These are phyloP conservation scores for Pegoplata infirma DNA, from an alignment of 2,888 invertebrate genomes.

Conservation along the genomic window DNA sequence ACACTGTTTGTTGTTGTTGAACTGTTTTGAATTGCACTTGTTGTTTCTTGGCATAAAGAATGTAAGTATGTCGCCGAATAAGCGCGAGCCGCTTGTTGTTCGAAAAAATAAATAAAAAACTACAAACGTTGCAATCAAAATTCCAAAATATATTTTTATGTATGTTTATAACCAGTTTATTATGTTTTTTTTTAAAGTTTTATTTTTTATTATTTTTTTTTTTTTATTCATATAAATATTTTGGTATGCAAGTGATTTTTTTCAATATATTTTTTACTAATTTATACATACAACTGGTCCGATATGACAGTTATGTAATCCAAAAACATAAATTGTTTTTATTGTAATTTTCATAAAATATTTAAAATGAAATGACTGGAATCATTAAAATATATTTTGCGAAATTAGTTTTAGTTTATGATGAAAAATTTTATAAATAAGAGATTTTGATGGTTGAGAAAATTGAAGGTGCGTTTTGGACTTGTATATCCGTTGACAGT, in stretches of 20 bases:
- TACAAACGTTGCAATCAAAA: slow-evolving; percentile 54
- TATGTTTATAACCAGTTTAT: slow-evolving; percentile 52
- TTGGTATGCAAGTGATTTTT: slow-evolving; percentile 27
- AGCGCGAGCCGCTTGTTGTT: slow-evolving; percentile 28
- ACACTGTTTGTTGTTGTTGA: slow-evolving; percentile 25
- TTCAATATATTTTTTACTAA: slow-evolving; percentile 8
- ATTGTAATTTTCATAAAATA: slow-evolving; percentile 39
- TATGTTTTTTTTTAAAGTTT: no score
- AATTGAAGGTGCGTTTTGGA: no score
- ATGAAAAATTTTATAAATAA: no score
- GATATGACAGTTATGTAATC: slow-evolving; percentile 56
- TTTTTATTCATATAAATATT: slow-evolving; percentile 1
- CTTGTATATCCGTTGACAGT: no score
- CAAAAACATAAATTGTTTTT: slow-evolving; percentile 7
- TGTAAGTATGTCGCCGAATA: slow-evolving; percentile 32
- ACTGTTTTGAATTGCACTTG: slow-evolving; percentile 13
- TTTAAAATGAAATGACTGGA: slow-evolving; percentile 24
- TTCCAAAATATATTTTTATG: slow-evolving; percentile 47
- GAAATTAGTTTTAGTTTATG: background rate
- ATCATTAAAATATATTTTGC: slow-evolving; percentile 28
- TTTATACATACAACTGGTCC: slow-evolving; percentile 51
- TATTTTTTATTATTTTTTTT: no score
- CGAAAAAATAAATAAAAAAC: no score
- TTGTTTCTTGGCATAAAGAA: background rate
- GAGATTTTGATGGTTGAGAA: no score